A percentile compares a stretch with the other conserved stretches of the same genome.
Evolutionary conservation across 1,140 invertebrate species (phyloP).

Genomic region (Meteorus sp.): DNA sequence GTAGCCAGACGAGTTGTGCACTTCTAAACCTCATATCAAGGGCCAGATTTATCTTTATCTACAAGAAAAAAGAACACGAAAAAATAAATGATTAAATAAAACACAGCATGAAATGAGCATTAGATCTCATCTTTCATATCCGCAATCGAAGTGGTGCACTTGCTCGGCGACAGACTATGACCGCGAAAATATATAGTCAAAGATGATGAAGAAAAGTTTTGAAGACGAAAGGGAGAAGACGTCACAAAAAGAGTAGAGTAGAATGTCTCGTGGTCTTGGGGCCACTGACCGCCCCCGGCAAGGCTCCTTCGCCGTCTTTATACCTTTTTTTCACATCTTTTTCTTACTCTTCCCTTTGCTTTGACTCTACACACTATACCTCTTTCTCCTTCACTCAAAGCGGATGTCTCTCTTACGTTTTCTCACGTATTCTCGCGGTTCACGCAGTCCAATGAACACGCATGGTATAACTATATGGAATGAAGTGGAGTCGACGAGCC

Average conservation of each 20-base stretch:
- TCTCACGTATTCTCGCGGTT: background rate
- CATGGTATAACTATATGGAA: conserved; percentile 1
- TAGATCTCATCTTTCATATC: too few relatives aligned
- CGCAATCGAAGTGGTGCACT: too few relatives aligned
- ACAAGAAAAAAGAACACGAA: too few relatives aligned
- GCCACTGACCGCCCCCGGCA: conserved; percentile 32
- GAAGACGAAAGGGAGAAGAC: too few relatives aligned
- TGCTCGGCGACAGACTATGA: too few relatives aligned
- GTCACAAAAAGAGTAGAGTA: conserved; percentile 21
- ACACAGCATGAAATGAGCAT: too few relatives aligned
- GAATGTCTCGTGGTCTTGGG: conserved; percentile 25
- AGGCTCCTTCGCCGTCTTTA: conserved; percentile 21
- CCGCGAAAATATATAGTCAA: too few relatives aligned
- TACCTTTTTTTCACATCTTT: conserved; percentile 1
- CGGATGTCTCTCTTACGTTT: conserved; percentile 1
- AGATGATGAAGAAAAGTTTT: background rate
- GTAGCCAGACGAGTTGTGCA: too few relatives aligned
- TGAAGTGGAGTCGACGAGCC: background rate
- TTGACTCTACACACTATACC: background rate
- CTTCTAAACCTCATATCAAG: too few relatives aligned
- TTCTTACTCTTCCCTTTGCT: conserved; percentile 3
- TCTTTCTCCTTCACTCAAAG: conserved; percentile 6
- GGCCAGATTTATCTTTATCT: too few relatives aligned
- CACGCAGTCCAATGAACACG: conserved; percentile 6
- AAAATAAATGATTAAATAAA: too few relatives aligned